Conservation (phyloP, 1,140 invertebrate genomes). For the Schlechtendalia chinensis region DNA sequence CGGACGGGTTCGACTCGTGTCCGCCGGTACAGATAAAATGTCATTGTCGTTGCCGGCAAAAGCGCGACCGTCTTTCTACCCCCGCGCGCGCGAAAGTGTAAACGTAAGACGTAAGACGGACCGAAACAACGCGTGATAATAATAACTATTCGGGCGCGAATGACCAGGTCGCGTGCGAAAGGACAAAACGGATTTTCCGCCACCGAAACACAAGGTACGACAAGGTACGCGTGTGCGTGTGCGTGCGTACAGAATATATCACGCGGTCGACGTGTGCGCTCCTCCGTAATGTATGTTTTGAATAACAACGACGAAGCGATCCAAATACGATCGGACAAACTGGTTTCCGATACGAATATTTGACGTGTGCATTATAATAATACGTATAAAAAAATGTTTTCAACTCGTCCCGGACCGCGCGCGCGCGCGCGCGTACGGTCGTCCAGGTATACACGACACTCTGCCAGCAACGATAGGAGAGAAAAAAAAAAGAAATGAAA, state of each 20-base stretch:
- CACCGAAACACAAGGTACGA: too few relatives aligned
- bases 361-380: slow-evolving; percentile 43
- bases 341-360: slow-evolving; percentile 44
- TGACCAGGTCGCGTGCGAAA: too few relatives aligned
- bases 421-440: neutral
- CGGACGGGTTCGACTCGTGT: too few relatives aligned
- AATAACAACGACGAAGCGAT: neutral
- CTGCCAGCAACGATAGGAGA: neutral
- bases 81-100: too few relatives aligned
- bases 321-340: slow-evolving; percentile 33
- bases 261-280: neutral
- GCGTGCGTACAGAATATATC: neutral
- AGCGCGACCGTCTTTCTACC: too few relatives aligned
- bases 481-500: slow-evolving; percentile 12
- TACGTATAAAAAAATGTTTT: slow-evolving; percentile 4
- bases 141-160: too few relatives aligned
- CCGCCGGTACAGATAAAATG: too few relatives aligned
- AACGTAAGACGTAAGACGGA: too few relatives aligned
- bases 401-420: slow-evolving; percentile 27
- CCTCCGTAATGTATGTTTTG: slow-evolving; percentile 10
- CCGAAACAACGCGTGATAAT: too few relatives aligned
- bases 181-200: too few relatives aligned
- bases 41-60: too few relatives aligned
- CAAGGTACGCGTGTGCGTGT: neutral
- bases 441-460: neutral